phyloP scores from a whole-genome alignment of 2,113 vertebrate species.

The Oceanodroma tethys region DNA sequence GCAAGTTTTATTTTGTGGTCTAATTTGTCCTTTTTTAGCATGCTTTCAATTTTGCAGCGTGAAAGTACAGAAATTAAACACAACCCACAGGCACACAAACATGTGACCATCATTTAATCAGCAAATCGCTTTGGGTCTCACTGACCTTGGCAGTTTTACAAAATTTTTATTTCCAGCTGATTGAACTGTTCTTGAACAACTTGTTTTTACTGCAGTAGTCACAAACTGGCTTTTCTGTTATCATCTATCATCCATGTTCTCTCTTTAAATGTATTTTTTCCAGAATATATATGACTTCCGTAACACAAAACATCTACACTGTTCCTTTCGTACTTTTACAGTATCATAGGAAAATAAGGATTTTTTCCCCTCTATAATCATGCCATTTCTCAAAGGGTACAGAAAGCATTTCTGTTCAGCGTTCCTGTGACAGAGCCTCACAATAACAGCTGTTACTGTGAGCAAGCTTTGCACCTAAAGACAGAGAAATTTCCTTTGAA shows the following conservation, averaged over 20 bases:
- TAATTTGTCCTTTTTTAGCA: neutral
- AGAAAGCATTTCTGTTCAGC: neutral
- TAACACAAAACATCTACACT: neutral
- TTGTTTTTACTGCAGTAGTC: neutral
- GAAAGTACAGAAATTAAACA: neutral
- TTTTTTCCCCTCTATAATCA: neutral
- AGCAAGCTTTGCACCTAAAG: neutral
- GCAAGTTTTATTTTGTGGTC: neutral
- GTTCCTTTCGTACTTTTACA: neutral
- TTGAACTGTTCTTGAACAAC: neutral
- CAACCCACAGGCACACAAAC: neutral
- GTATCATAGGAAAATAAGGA: neutral
- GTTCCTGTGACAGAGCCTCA: neutral
- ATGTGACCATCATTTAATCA: neutral
- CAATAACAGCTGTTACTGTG: neutral
- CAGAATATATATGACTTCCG: neutral
- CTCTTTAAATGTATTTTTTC: neutral
- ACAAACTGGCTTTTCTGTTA: neutral
- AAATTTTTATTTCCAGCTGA: neutral
- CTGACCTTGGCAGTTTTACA: conserved; percentile 2
- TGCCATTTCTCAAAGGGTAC: neutral
- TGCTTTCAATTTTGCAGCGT: neutral
- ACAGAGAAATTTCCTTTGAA: neutral
- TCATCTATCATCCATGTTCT: neutral
- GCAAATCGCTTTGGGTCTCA: neutral